Base-by-base conservation (phyloP, 2,888 invertebrate species). In the Phyllotreta striolata region DNA sequence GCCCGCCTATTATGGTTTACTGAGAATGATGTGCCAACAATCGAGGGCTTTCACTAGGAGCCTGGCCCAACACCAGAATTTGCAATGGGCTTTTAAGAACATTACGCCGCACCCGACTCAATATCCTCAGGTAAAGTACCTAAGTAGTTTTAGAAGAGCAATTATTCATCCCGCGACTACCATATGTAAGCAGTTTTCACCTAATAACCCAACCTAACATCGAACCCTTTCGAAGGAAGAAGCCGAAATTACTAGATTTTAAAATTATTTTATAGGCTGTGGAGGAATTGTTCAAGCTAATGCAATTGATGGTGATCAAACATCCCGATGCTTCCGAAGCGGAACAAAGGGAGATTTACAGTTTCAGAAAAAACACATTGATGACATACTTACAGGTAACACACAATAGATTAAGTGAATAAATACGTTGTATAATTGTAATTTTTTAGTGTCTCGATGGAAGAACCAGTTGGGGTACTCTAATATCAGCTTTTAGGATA, bases 1-100 rank as follows among this genome's bases (percentile, higher is more conserved):
- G 76, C 96, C 96, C 1, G 93, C 96, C 7, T 94, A 93, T 82
- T 95, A 95, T 79, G 95, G 96, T 46, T 84, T 97, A 63, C 83
- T 97, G 73, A 87, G 95, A 68, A 87, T 96, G 80, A 96, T 94
- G 83, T 96, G 96, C 79, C 91, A 95, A 71, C 91, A 93, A 73
- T 96, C 96, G 4, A 86, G 91, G 49, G 83, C 89, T 24, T 95
- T 97, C 81, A 93, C 95, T 4, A 86, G 95, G 58, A 89, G 92
- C 76, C 84, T 97, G 61, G 93, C 95, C 0, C 90, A 91, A 71
- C 96, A 97, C 83, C 96, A 96, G 83, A 97, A 97, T 84, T 88
- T 97, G 46, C 94, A 95, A 79, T 97, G 96, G 96, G 96, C 96
- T 34, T 96, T 96, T 82, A 91, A 96, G 77, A 96, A 96, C 81